Evolutionary conservation across 2,797 vertebrate species (phyloP).

Genomic region (Heliangelus exortis): DNA sequence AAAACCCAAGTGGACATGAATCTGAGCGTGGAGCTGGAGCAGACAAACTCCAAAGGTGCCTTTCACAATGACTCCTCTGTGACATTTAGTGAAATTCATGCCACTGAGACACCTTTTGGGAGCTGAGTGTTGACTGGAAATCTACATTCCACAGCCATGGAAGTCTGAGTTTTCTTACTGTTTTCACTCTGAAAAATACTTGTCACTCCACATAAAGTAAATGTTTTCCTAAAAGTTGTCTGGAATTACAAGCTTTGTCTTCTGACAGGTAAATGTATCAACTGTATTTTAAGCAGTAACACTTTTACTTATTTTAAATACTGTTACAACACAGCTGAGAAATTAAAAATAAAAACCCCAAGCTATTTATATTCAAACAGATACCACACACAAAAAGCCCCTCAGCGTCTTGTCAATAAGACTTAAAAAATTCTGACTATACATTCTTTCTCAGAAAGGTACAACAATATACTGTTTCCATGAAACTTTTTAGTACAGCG

Average conservation of each 20-base stretch:
- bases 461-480: background rate
- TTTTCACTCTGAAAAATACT: background rate
- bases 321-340: background rate
- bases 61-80: background rate
- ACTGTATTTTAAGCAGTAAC: background rate
- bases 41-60: background rate
- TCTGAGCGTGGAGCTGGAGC: background rate
- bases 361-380: background rate
- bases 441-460: background rate
- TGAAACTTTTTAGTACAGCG: background rate
- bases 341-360: accelerated
- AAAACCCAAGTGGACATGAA: background rate
- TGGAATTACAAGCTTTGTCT: background rate
- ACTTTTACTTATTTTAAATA: background rate
- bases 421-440: background rate
- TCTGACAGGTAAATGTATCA: background rate
- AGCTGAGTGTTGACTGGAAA: background rate
- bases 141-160: background rate
- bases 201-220: background rate
- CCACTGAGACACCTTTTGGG: background rate
- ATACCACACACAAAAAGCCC: background rate
- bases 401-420: background rate
- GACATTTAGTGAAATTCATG: background rate
- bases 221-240: background rate
- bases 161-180: background rate